phyloP scores from a whole-genome alignment of 2,888 invertebrate genomes.

The Hesperia comma region DNA sequence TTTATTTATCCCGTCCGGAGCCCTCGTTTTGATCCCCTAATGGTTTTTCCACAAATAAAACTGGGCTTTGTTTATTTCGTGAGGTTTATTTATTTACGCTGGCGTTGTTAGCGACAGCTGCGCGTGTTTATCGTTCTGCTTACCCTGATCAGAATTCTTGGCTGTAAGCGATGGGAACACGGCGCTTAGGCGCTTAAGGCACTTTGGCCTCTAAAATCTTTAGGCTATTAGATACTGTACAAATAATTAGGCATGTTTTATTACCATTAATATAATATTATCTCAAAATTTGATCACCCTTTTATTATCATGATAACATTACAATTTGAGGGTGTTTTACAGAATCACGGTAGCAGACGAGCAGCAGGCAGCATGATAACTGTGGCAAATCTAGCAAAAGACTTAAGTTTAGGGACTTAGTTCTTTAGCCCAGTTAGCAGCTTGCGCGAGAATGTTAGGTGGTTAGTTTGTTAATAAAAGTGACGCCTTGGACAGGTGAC shows the following conservation, averaged over 20 bases:
- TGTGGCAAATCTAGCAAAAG: no score
- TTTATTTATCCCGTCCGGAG: conserved; percentile 63
- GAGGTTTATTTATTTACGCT: conserved; percentile 70
- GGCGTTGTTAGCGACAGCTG: conserved; percentile 68
- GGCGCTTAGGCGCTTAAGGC: background rate
- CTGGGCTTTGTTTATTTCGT: conserved; percentile 69
- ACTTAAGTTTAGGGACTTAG: no score
- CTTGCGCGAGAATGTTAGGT: no score
- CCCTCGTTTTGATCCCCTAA: conserved; percentile 68
- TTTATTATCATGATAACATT: no score
- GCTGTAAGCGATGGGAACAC: conserved; percentile 3
- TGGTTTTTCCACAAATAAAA: conserved; percentile 75
- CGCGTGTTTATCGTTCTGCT: conserved; percentile 71
- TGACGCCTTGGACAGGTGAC: no score
- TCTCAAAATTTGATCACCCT: no score
- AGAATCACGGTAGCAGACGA: no score
- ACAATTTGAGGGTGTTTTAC: no score
- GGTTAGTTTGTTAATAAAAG: no score
- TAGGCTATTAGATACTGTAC: background rate
- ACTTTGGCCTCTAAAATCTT: background rate
- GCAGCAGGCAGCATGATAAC: no score
- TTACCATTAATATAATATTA: background rate
- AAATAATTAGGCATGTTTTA: no score
- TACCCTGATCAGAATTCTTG: conserved; percentile 49
- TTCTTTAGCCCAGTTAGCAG: no score